Conservation (phyloP, 1,140 invertebrate species). For the Mamestra configurata region DNA sequence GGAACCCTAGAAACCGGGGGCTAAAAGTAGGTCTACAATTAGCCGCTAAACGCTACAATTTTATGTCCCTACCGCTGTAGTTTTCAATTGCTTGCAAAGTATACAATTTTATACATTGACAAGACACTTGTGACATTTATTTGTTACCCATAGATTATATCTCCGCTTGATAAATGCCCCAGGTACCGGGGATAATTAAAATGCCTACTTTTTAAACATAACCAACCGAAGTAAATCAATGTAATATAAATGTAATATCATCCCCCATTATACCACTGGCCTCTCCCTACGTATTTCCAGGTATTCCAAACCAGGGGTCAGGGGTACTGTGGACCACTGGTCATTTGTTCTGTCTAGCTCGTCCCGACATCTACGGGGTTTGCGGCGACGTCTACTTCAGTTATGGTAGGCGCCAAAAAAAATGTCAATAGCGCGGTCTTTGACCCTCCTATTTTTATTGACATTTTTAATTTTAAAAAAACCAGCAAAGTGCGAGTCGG, state of each 20-base stretch:
- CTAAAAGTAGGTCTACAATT: constrained; percentile 31
- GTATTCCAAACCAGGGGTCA: no score
- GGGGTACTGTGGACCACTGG: no score
- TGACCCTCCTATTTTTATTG: no score
- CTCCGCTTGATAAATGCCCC: neutral
- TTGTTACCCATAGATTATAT: neutral
- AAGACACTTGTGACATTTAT: constrained; percentile 8
- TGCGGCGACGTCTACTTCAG: no score
- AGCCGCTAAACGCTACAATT: constrained; percentile 8
- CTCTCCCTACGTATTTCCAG: no score
- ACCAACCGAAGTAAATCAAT: neutral
- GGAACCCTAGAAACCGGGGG: neutral
- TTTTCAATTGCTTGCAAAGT: constrained; percentile 14
- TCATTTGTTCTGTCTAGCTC: no score
- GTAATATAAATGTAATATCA: neutral
- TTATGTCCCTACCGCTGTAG: constrained; percentile 1
- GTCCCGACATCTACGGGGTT: no score
- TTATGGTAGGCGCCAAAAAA: no score
- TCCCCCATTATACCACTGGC: no score
- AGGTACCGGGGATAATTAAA: neutral
- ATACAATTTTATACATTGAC: constrained; percentile 13
- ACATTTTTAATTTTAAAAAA: no score
- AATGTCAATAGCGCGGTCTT: no score
- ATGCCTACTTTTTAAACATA: neutral
- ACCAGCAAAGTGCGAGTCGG: no score